Evolutionary conservation across 2,113 vertebrate genomes (phyloP).

Genomic region (Progne subis): DNA sequence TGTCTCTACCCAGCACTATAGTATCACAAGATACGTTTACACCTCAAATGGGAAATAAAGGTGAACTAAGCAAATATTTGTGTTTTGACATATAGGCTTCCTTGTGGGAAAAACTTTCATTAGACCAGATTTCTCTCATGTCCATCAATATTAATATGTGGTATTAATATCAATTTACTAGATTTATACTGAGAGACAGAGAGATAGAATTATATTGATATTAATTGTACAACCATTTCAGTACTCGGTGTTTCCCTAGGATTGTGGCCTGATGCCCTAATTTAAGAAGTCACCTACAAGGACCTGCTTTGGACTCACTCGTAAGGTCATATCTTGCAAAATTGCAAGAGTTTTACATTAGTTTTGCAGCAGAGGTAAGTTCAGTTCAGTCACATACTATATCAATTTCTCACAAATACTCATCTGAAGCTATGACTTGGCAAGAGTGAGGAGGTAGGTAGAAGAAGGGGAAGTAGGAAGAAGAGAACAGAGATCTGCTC

Average conservation of each 20-base stretch:
- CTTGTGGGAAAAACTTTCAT: neutral
- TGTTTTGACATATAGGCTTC: neutral
- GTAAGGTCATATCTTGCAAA: neutral
- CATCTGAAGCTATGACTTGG: neutral
- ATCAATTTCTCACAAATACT: neutral
- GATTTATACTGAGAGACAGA: neutral
- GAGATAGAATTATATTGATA: neutral
- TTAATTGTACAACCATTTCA: neutral
- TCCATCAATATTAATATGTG: neutral
- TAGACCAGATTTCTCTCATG: neutral
- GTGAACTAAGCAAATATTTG: neutral
- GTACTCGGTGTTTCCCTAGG: neutral
- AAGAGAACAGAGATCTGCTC: neutral
- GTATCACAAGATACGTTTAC: neutral
- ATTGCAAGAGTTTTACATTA: neutral
- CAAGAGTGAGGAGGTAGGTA: neutral
- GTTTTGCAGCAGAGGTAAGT: neutral
- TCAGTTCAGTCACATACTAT: neutral
- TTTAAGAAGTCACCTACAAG: neutral
- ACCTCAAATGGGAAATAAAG: neutral
- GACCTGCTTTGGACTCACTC: neutral
- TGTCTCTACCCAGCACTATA: neutral
- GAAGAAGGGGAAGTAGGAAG: neutral
- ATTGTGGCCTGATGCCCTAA: neutral
- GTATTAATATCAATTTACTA: neutral